Conservation (phyloP, 2,113 vertebrate genomes). For the Neomonachus schauinslandi region DNA sequence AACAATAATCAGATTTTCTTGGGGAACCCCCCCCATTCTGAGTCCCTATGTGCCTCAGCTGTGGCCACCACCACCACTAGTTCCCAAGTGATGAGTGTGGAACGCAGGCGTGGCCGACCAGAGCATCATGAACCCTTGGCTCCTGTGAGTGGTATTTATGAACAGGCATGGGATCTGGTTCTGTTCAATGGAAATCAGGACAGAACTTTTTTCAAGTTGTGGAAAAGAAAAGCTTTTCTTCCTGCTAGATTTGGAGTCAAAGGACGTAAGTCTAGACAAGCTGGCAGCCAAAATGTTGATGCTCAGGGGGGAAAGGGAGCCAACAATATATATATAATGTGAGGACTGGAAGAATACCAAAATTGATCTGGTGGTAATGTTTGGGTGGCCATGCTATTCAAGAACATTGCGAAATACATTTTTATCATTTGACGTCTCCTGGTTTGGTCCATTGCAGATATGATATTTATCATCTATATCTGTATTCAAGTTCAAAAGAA, state of each 20-base stretch:
- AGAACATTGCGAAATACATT: not conserved
- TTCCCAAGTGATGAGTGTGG: not conserved
- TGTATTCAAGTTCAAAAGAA: not conserved
- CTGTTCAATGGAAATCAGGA: constrained; percentile 7
- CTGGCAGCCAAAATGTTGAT: constrained; percentile 44
- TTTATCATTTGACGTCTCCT: not conserved
- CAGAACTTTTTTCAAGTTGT: not conserved
- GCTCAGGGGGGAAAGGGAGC: not conserved
- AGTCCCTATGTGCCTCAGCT: not conserved
- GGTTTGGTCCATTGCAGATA: not conserved
- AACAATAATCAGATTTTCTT: not conserved
- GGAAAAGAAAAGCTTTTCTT: not conserved
- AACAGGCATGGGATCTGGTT: not conserved
- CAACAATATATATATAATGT: not conserved
- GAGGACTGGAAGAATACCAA: not conserved
- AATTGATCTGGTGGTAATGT: not conserved
- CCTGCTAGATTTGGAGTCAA: constrained; percentile 4
- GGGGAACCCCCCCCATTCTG: not conserved
- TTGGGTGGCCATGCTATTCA: not conserved
- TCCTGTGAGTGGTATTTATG: not conserved
- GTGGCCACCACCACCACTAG: too few species aligned
- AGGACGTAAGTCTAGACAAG: constrained; percentile 49
- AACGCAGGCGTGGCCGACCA: not conserved
- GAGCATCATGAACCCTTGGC: not conserved
- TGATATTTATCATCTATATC: not conserved